These are phyloP conservation scores for Cylloceria caligata DNA, from an alignment of 2,888 invertebrate genomes.

Conservation along the genomic window DNA sequence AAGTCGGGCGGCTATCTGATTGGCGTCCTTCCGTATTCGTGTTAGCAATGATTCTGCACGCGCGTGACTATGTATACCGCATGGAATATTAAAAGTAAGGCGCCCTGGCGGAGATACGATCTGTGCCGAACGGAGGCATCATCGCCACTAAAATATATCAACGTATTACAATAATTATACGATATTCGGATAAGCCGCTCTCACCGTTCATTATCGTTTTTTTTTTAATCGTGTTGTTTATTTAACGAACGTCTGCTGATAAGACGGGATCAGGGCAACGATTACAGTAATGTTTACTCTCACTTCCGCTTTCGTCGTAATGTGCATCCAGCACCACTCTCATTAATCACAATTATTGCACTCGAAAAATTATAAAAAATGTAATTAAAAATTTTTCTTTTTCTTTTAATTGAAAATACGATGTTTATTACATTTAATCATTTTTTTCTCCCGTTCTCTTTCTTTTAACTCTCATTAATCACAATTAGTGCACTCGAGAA, in stretches of 20 bases:
- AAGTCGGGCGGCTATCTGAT: slow-evolving; percentile 9
- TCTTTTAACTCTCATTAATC: no score
- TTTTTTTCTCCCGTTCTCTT: no score
- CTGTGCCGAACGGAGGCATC: not conserved
- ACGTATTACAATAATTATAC: not conserved
- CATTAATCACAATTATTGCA: not conserved
- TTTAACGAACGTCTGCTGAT: slow-evolving; percentile 9
- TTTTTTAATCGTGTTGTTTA: not conserved
- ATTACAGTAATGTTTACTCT: not conserved
- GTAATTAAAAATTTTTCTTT: not conserved
- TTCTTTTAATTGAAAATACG: no score
- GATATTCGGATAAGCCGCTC: not conserved
- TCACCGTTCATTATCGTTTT: not conserved
- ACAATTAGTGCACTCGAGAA: no score
- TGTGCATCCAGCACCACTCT: not conserved
- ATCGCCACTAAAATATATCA: not conserved
- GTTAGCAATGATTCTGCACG: slow-evolving; percentile 11
- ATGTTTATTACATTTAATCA: no score
- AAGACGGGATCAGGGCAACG: not conserved
- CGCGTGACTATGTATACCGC: slow-evolving; percentile 1
- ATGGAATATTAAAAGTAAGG: slow-evolving; percentile 5
- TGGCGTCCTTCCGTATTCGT: slow-evolving; percentile 31
- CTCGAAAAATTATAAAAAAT: not conserved
- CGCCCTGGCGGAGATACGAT: slow-evolving; percentile 6
- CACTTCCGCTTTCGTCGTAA: not conserved